Evolutionary conservation across 92 coral and sea anemone species (phyloP).

Genomic region (Zoanthus sociatus): DNA sequence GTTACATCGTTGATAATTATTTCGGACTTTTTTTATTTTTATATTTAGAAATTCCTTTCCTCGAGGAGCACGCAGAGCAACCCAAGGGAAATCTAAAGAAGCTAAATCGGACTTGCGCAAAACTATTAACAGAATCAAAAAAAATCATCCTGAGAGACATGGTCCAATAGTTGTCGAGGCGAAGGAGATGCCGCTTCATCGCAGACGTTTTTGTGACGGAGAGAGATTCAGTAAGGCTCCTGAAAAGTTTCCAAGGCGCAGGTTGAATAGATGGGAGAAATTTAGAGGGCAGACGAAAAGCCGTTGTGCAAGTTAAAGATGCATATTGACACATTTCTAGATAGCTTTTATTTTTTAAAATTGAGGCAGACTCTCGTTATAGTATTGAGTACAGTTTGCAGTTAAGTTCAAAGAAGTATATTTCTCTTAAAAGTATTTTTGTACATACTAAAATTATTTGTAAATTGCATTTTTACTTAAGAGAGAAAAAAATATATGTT

Average conservation of each 20-base stretch:
- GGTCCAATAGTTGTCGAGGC: constrained; percentile 33
- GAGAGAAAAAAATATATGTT: too few species aligned
- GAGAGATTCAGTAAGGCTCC: not conserved
- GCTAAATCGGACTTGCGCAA: constrained; percentile 8
- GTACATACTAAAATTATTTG: constrained; percentile 10
- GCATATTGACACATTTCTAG: too few species aligned
- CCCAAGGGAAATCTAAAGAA: not conserved
- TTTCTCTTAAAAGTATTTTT: constrained; percentile 4
- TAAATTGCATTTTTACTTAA: not conserved
- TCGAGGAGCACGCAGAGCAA: not conserved
- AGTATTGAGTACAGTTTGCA: not conserved
- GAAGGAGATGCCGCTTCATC: constrained; percentile 4
- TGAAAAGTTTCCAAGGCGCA: not conserved
- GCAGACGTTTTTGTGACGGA: not conserved
- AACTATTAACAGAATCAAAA: constrained; percentile 22
- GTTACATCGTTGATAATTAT: not conserved
- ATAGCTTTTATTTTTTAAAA: not conserved
- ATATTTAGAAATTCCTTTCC: not conserved
- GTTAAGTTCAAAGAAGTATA: not conserved
- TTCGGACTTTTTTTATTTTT: not conserved
- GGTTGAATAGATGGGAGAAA: not conserved
- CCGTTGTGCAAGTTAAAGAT: not conserved
- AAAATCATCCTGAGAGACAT: constrained; percentile 20
- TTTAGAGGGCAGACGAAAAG: not conserved
- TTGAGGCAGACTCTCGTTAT: too few species aligned